Evolutionary conservation across 2,113 vertebrate species (phyloP), one percentile per base, ranked within the genome.

Genomic region (Tragelaphus scriptus): DNA sequence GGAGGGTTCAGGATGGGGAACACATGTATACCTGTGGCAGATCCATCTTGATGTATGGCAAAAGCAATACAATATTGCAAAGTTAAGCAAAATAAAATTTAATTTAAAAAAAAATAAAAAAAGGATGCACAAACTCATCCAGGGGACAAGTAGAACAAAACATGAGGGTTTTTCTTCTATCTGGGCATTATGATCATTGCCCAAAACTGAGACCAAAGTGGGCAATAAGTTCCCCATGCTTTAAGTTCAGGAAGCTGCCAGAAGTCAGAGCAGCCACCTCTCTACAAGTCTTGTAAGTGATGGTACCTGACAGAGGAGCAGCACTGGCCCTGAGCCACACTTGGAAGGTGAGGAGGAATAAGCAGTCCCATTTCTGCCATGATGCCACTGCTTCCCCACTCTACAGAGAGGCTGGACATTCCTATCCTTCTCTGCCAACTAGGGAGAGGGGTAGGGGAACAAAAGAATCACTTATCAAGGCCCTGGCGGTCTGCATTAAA

Each of bases 381-480:
- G 32, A 89, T 36, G 85, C 32, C 56, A 13, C 13, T 25, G 36
- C 30, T 17, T 85, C 17, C 47, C 32, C 36, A 65, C 25, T 1
- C 49, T n/a, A 4, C 0, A 0, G 36, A 49, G 26, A 58, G 26
- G 12, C 21, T 30, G 58, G 75, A 40, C 10, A 2, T 30, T 23
- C 36, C 6, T 84, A 21, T 53, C n/a, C 28, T 7, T 68, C 14
- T 36, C 63, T 80, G 59, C 26, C 55, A 63, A 44, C 47, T 65
- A 65, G 28, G 71, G 8, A 12, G 58, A 26, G 13, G 11, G 11
- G 7, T n/a, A 11, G 7, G 28, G 14, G 14, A 75, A 7, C 21
- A n/a, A 63, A 32, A 26, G 4, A 71, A 25, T 26, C 91, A 65
- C 32, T 40, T 15, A 51, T 25, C n/a, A 65, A 95, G 49, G 44